Base-by-base conservation (phyloP, 2,797 vertebrate genomes). In the Percopsis omiscomaycus region DNA sequence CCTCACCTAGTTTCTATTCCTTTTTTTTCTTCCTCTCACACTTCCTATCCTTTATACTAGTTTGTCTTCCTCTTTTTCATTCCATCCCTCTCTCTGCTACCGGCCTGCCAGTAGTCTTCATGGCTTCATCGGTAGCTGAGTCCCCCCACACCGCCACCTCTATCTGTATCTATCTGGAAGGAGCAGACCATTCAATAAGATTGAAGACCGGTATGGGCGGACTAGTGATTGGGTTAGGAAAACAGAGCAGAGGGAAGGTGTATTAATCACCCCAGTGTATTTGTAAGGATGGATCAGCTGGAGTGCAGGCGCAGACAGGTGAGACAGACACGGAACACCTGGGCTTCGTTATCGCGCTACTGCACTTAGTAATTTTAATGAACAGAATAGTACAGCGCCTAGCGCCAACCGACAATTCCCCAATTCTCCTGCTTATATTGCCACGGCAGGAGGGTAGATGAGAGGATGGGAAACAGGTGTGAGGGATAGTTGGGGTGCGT, bases 211-310 rank as follows among this genome's bases (percentile, higher is more conserved):
- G 64, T 83, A 59, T 73, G 68, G 80, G 69, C 64, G 74, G 75
- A 75, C 27, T 71, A 78, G 79, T 79, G 79, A 84, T 87, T 84
- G 80, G 82, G 85, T 86, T 74, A 79, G 76, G 22, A 71, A 73
- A 77, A 72, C 66, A 80, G 60, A 73, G 65, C 61, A 58, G 80
- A 16, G 75, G 64, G 68, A 68, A 72, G 70, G 73, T 81, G 73
- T 80, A 90, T 89, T 83, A 86, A 89, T 89, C 80, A 86, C 73
- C 37, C 69, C 52, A 13, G 28, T 37, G 66, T 66, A 73, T 82
- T 77, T 82, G n/a, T n/a, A n/a, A n/a, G n/a, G n/a, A n/a, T n/a
- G n/a, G n/a, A n/a, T n/a, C n/a, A n/a, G n/a, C n/a, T n/a, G n/a
- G n/a, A n/a, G n/a, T n/a, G n/a, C n/a, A n/a, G n/a, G n/a, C n/a